Evolutionary conservation across 2,888 invertebrate species (phyloP).

Genomic region (Heliconius ethilla): DNA sequence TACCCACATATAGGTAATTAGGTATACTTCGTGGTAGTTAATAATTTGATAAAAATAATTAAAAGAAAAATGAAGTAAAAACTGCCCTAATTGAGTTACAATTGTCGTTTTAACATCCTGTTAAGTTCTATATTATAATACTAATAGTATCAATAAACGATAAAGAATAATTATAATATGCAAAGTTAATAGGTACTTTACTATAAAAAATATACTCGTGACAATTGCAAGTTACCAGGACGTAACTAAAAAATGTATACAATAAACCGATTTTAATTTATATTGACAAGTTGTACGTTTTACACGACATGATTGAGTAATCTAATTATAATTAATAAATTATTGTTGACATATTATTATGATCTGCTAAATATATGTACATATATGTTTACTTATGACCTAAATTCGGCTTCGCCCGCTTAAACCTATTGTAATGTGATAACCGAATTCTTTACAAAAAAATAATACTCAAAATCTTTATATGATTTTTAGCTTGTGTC

Average conservation of each 20-base stretch:
- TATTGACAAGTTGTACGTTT: slow-evolving; percentile 11
- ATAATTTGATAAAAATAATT: too few species aligned
- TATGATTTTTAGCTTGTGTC: too few species aligned
- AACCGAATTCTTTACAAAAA: too few species aligned
- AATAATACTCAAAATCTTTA: too few species aligned
- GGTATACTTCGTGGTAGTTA: too few species aligned
- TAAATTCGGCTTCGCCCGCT: too few species aligned
- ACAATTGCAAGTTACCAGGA: slow-evolving; percentile 24
- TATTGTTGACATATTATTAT: background rate
- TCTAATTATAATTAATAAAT: slow-evolving; percentile 12
- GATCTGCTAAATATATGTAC: too few species aligned
- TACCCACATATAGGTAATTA: too few species aligned
- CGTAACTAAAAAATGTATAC: slow-evolving; percentile 16
- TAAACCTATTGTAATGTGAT: too few species aligned
- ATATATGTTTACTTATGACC: too few species aligned
- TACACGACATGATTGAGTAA: slow-evolving; percentile 5
- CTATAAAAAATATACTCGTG: slow-evolving; percentile 18
- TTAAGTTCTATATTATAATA: background rate
- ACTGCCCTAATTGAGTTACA: background rate
- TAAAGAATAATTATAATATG: slow-evolving; percentile 8
- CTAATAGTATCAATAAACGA: background rate
- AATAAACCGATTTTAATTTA: slow-evolving; percentile 22
- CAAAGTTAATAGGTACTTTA: background rate
- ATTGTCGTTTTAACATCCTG: slow-evolving; percentile 5
- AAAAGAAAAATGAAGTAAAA: too few species aligned